Base-by-base conservation (phyloP, 2,888 invertebrate species). In the Branchellion lobata region DNA sequence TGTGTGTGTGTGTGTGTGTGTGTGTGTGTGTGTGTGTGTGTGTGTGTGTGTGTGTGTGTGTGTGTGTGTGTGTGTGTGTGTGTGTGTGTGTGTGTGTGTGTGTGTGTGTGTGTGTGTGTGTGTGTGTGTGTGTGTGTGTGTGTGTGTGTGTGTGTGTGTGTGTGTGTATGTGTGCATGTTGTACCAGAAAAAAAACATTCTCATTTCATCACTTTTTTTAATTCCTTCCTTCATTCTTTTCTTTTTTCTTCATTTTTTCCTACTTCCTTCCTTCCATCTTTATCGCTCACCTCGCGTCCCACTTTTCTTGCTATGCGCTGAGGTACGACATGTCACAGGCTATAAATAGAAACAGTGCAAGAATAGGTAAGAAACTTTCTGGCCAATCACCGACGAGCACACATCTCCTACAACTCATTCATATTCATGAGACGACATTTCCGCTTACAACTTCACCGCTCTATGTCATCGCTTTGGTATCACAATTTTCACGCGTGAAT, bases 31-130 rank as follows among this genome's bases (percentile, higher is more conserved):
- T 65, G 65, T 24, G 29, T 65, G 65, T 65, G 29, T 65, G 65
- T 65, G 29, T 65, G 65, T 65, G 65, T 65, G 65, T 27, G 65
- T 65, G 65, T 65, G 65, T 27, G 65, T 65, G 65, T 65, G 65
- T 65, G 65, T 65, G 65, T 65, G 65, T 65, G n/a, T 27, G 65
- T 65, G 65, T 65, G 65, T 27, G 29, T 65, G 65, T 65, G 65
- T 27, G n/a, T 24, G 29, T n/a, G n/a, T n/a, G 24, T 65, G 11
- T 65, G 11, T 24, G 8, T 24, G 8, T 65, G 11, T 14, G 8
- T 65, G 8, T 65, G 11, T 65, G 65, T n/a, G n/a, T 65, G 65
- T 14, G 65, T 65, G 8, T 65, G 8, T n/a, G 11, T 65, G 65
- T n/a, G 24, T 65, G 65, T 65, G 65, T 27, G 65, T 65, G 65